These are phyloP conservation scores for Atlantisia rogersi DNA, from an alignment of 2,113 vertebrate genomes.

Conservation along the genomic window DNA sequence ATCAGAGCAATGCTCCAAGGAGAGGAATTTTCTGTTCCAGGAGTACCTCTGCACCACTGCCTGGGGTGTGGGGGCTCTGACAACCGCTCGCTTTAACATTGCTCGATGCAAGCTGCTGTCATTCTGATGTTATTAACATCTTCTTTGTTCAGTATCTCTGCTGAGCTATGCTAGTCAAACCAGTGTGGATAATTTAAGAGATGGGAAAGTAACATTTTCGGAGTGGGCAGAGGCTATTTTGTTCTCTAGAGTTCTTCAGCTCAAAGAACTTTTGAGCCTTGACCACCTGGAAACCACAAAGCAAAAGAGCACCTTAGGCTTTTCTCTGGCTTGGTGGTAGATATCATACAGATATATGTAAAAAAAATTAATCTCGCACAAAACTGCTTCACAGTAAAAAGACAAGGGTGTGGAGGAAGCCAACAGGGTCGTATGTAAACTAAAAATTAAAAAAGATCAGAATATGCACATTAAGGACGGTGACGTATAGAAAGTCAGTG, in stretches of 20 bases:
- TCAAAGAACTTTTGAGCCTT: background rate
- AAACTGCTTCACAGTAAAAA: background rate
- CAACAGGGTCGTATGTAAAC: background rate
- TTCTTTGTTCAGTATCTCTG: background rate
- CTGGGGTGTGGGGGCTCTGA: rapidly evolving
- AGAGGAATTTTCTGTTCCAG: background rate
- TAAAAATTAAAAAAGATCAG: background rate
- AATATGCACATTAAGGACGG: background rate
- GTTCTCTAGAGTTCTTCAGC: background rate
- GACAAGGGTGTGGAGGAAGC: background rate
- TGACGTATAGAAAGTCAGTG: background rate
- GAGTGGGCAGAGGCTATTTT: background rate
- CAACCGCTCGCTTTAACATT: rapidly evolving
- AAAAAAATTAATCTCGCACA: background rate
- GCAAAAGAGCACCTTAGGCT: background rate
- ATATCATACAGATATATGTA: background rate
- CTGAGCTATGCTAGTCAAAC: background rate
- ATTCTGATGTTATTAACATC: background rate
- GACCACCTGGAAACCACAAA: background rate
- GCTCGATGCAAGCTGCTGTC: background rate
- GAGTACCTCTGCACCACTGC: background rate
- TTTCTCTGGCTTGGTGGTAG: background rate
- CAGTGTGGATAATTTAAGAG: background rate
- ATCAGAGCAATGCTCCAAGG: rapidly evolving
- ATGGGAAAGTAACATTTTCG: background rate